Evolutionary conservation across 2,113 vertebrate species (phyloP).

Genomic region (Turnix velox): DNA sequence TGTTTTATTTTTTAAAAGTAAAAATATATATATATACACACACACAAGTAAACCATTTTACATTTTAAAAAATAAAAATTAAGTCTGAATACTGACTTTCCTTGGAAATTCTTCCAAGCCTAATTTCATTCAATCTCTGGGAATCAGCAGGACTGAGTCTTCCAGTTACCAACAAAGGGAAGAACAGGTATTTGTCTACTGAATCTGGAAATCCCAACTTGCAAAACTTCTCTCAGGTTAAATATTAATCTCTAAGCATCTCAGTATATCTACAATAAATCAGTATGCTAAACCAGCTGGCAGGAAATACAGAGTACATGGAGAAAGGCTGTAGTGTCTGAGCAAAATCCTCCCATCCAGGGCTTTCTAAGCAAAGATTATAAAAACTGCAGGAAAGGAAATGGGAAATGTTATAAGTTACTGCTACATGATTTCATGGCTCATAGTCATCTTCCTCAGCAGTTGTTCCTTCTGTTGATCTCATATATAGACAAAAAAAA

Average conservation of each 20-base stretch:
- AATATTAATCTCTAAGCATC: conserved; percentile 16
- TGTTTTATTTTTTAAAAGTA: conserved; percentile 39
- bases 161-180: conserved; percentile 24
- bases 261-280: neutral
- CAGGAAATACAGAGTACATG: neutral
- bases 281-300: neutral
- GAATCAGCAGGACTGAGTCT: conserved; percentile 28
- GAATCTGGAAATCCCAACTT: conserved; percentile 9
- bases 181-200: neutral
- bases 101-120: neutral
- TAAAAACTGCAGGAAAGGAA: neutral
- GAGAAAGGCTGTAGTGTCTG: neutral
- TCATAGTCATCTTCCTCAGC: neutral
- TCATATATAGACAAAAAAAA: neutral
- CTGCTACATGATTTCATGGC: neutral
- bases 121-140: neutral
- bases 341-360: neutral
- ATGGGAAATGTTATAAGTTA: neutral
- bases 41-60: conserved; percentile 12
- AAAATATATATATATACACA: conserved; percentile 60
- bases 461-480: neutral
- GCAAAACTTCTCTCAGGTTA: neutral
- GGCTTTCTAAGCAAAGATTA: neutral
- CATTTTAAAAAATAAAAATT: conserved; percentile 27
- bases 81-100: conserved; percentile 25